These are phyloP conservation scores for Mythimna lalbum DNA, from an alignment of 2,888 invertebrate species.

Conservation along the genomic window DNA sequence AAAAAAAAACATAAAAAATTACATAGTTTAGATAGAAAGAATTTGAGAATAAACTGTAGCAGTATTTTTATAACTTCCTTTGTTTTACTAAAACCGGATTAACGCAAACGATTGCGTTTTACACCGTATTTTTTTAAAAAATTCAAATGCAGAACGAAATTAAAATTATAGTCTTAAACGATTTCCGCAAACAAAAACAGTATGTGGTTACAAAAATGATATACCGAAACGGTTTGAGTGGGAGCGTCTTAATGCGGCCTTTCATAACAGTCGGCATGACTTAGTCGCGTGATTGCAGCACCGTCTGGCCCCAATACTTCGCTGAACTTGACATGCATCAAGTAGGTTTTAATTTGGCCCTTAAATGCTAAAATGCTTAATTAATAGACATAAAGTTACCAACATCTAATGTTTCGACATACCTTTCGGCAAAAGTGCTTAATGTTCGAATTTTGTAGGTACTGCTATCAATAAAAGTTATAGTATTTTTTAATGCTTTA, in stretches of 20 bases:
- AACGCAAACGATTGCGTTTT: not conserved
- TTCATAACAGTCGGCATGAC: slow-evolving; percentile 73
- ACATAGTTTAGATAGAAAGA: no score
- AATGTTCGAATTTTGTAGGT: not conserved
- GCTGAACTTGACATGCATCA: slow-evolving; percentile 83
- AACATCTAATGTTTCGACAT: slow-evolving; percentile 19
- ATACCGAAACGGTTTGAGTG: slow-evolving; percentile 51
- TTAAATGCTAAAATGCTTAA: slow-evolving; percentile 55
- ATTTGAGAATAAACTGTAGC: not conserved
- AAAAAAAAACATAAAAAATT: no score
- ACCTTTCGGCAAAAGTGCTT: not conserved
- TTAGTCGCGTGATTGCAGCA: slow-evolving; percentile 76
- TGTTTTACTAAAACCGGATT: not conserved
- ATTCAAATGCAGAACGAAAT: slow-evolving; percentile 7
- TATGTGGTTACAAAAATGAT: slow-evolving; percentile 14
- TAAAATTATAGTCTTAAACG: not conserved
- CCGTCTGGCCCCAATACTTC: slow-evolving; percentile 75
- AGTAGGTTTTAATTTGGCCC: slow-evolving; percentile 66
- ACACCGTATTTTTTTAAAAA: not conserved
- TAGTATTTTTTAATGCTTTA: not conserved
- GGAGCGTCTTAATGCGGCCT: slow-evolving; percentile 59
- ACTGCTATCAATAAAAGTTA: not conserved
- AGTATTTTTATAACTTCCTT: not conserved
- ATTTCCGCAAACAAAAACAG: slow-evolving; percentile 42
- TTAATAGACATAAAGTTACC: slow-evolving; percentile 19